A percentile compares a stretch with the other conserved stretches of the same genome.
Evolutionary conservation across 2,888 invertebrate genomes (phyloP).

Genomic region (Nycteola revayana): DNA sequence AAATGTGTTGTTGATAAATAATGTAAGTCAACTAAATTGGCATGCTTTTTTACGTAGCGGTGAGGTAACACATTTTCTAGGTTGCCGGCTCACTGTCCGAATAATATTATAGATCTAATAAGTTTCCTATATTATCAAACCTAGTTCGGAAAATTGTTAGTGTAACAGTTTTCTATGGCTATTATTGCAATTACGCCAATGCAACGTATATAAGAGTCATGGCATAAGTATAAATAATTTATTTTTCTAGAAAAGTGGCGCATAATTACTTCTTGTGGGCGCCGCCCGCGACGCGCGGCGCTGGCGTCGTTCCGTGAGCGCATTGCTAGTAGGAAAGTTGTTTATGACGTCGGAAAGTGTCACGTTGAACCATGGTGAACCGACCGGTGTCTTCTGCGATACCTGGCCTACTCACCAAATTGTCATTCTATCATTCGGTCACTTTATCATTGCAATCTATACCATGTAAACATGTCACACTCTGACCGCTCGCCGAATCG

Average conservation of each 20-base stretch:
- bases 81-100: conserved; percentile 21
- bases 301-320: conserved; percentile 49
- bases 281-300: conserved; percentile 55
- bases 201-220: conserved; percentile 57
- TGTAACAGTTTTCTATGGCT: too few species aligned
- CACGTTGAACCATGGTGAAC: conserved; percentile 81
- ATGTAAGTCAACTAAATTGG: conserved; percentile 1
- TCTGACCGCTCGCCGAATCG: conserved; percentile 54
- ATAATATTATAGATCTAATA: conserved; percentile 18
- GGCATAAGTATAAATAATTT: conserved; percentile 58
- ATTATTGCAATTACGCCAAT: conserved; percentile 38
- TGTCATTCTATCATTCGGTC: conserved; percentile 79
- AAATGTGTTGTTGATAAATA: too few species aligned
- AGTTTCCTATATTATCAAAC: conserved; percentile 11
- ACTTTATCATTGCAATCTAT: conserved; percentile 69
- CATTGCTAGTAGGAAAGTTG: conserved; percentile 82
- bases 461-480: conserved; percentile 44
- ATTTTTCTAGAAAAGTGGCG: conserved; percentile 70
- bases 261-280: conserved; percentile 50
- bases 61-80: conserved; percentile 27
- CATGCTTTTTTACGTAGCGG: conserved; percentile 7
- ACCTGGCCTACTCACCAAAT: conserved; percentile 78
- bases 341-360: conserved; percentile 80
- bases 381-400: conserved; percentile 70
- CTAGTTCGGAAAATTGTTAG: too few species aligned